Percentiles rank a stretch among this genome's conserved stretches.
Evolutionary conservation across 2,888 invertebrate genomes (phyloP).

Genomic region (Dusona sp.): DNA sequence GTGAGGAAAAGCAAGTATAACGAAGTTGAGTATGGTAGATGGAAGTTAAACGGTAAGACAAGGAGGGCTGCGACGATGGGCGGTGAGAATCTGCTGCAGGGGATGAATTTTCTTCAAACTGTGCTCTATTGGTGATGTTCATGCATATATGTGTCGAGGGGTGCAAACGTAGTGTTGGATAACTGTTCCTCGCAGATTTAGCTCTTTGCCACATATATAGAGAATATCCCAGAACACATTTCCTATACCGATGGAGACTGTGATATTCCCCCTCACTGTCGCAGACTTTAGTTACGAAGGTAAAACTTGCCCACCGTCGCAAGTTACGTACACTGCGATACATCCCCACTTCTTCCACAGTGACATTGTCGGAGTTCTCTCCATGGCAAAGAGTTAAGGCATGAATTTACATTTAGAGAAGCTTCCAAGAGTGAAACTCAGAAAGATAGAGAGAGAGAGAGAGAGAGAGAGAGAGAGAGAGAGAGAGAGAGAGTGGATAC

Average conservation of each 20-base stretch:
- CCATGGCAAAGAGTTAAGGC: slow-evolving; percentile 69
- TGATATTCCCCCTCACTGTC: background rate
- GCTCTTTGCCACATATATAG: slow-evolving; percentile 14
- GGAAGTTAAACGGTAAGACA: slow-evolving; percentile 24
- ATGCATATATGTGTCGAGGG: slow-evolving; percentile 18
- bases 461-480: background rate
- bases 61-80: slow-evolving; percentile 19
- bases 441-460: slow-evolving; percentile 19
- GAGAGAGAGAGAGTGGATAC: slow-evolving; percentile 21
- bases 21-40: slow-evolving; percentile 33
- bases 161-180: slow-evolving; percentile 59
- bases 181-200: slow-evolving; percentile 77
- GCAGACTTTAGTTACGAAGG: background rate
- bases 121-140: slow-evolving; percentile 2
- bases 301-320: slow-evolving; percentile 1
- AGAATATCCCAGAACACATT: background rate
- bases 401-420: slow-evolving; percentile 83
- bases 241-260: background rate
- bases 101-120: slow-evolving; percentile 35
- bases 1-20: slow-evolving; percentile 39
- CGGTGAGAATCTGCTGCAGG: slow-evolving; percentile 23
- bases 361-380: slow-evolving; percentile 19
- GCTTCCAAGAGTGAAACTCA: slow-evolving; percentile 65
- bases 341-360: background rate
- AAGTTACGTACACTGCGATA: slow-evolving; percentile 1